phyloP scores from a whole-genome alignment of 1,140 invertebrate genomes.

The Saccostrea glomerata region DNA sequence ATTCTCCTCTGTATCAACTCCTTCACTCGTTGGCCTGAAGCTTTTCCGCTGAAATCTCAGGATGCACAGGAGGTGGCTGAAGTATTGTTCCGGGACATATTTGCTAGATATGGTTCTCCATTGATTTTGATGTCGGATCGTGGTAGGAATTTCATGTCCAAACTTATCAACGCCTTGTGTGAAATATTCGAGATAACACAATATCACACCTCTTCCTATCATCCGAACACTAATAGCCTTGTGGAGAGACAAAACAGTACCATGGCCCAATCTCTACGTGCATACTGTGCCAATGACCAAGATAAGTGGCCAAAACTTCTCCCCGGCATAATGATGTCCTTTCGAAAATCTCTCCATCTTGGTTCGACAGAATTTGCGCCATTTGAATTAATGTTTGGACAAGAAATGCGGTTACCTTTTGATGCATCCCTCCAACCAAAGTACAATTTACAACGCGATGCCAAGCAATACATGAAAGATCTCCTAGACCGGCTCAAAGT shows the following conservation, averaged over 20 bases:
- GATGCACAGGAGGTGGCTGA: conserved; percentile 47
- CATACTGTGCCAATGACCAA: conserved; percentile 46
- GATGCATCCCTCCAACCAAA: conserved; percentile 30
- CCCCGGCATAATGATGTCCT: conserved; percentile 57
- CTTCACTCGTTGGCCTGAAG: conserved; percentile 56
- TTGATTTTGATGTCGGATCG: conserved; percentile 50
- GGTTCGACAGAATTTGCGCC: conserved; percentile 32
- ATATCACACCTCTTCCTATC: conserved; percentile 48
- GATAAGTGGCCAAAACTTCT: conserved; percentile 52
- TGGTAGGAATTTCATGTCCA: conserved; percentile 54
- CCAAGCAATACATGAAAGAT: conserved; percentile 41
- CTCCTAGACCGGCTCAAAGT: conserved; percentile 48
- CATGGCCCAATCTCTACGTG: conserved; percentile 36
- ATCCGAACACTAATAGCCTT: conserved; percentile 39
- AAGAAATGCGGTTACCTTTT: conserved; percentile 57
- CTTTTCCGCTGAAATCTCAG: conserved; percentile 49
- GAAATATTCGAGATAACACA: conserved; percentile 56
- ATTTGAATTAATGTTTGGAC: conserved; percentile 42
- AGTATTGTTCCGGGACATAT: conserved; percentile 54
- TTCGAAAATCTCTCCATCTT: conserved; percentile 42
- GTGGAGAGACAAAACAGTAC: conserved; percentile 42
- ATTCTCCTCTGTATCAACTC: conserved; percentile 56
- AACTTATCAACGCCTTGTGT: conserved; percentile 56
- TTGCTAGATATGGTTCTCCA: conserved; percentile 54
- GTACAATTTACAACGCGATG: conserved; percentile 24